These are phyloP conservation scores for Geococcyx californianus DNA, from an alignment of 2,113 vertebrate species.

Conservation along the genomic window DNA sequence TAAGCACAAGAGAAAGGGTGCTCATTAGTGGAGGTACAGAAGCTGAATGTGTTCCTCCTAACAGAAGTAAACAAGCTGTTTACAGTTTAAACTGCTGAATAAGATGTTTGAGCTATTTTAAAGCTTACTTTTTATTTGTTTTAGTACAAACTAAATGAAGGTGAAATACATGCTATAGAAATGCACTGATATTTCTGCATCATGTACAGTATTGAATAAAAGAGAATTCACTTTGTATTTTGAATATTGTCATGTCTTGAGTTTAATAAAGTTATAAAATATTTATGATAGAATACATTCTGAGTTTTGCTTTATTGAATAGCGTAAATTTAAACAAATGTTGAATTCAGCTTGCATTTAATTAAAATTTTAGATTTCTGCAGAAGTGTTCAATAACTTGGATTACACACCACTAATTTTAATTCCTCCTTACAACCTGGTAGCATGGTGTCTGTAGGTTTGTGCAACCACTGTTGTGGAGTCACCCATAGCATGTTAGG, in stretches of 20 bases:
- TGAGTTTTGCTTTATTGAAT: conserved; percentile 55
- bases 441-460: neutral
- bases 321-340: neutral
- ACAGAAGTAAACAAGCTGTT: conserved; percentile 79
- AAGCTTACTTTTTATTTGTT: conserved; percentile 85
- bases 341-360: neutral
- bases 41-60: conserved; percentile 65
- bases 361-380: neutral
- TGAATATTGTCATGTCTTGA: conserved; percentile 86
- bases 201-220: conserved; percentile 94
- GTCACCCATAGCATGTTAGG: neutral
- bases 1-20: conserved; percentile 77
- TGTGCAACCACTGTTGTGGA: no score
- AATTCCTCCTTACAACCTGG: neutral
- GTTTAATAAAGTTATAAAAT: conserved; percentile 88
- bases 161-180: conserved; percentile 86
- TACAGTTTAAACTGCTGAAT: conserved; percentile 87
- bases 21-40: conserved; percentile 67
- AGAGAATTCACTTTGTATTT: conserved; percentile 86
- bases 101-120: conserved; percentile 85
- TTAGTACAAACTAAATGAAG: conserved; percentile 88
- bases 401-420: neutral
- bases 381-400: neutral
- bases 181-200: conserved; percentile 91
- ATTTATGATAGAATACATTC: conserved; percentile 92